phyloP scores from a whole-genome alignment of 2,113 vertebrate genomes.

The Lamprotornis superbus region DNA sequence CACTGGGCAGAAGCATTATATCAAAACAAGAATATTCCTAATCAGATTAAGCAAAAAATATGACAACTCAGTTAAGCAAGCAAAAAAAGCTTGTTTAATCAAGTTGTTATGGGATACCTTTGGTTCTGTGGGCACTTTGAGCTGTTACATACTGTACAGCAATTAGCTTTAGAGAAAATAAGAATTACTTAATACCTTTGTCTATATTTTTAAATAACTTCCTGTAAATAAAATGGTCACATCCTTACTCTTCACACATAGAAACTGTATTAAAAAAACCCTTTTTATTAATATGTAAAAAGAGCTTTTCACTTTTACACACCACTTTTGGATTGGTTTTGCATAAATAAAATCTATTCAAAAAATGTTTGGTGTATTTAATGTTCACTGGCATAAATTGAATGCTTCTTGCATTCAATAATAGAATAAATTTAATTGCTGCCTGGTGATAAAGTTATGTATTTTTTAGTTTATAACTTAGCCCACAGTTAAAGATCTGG shows the following conservation, averaged over 20 bases:
- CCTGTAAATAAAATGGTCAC: constrained; percentile 63
- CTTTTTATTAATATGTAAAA: constrained; percentile 60
- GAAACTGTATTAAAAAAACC: neutral
- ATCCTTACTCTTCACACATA: constrained; percentile 28
- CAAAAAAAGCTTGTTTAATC: constrained; percentile 35
- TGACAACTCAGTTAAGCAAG: too few relatives aligned
- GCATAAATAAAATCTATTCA: constrained; percentile 71
- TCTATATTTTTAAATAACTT: constrained; percentile 51
- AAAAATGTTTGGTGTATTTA: neutral
- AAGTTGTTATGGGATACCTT: neutral
- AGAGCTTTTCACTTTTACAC: constrained; percentile 69
- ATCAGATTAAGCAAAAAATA: neutral
- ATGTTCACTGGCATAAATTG: neutral
- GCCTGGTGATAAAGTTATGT: neutral
- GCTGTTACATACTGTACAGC: constrained; percentile 67
- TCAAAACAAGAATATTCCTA: neutral
- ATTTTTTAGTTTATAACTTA: neutral
- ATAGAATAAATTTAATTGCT: neutral
- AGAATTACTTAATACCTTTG: neutral
- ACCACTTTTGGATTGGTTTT: constrained; percentile 68
- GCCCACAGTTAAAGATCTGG: rapidly evolving
- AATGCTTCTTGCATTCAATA: neutral
- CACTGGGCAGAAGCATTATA: neutral
- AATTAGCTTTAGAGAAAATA: constrained; percentile 54
- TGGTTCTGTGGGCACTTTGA: constrained; percentile 54